phyloP scores from a whole-genome alignment of 2,888 invertebrate species.

The Aspidiotus destructor region DNA sequence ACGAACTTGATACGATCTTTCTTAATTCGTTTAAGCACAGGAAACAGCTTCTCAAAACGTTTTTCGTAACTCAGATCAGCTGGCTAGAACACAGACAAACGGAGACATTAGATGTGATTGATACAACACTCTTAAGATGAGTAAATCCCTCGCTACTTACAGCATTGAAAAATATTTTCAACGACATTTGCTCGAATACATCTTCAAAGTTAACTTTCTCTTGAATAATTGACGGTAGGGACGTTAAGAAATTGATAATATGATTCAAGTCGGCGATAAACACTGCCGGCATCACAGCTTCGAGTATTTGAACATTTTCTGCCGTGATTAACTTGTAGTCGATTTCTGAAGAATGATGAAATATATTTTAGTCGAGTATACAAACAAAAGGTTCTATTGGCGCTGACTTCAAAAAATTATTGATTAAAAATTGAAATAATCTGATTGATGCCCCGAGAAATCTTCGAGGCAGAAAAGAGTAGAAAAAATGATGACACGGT shows the following conservation, averaged over 20 bases:
- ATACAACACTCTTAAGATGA: no score
- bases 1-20: neutral
- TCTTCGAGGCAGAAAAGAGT: no score
- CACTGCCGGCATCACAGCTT: conserved; percentile 20
- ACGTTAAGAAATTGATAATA: conserved; percentile 17
- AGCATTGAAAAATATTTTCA: conserved; percentile 20
- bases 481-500: no score
- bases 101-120: no score
- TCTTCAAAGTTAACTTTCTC: neutral
- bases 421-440: no score
- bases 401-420: no score
- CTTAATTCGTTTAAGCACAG: conserved; percentile 8
- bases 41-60: conserved; percentile 4
- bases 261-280: conserved; percentile 9
- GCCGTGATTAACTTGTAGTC: conserved; percentile 22
- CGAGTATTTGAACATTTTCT: conserved; percentile 13
- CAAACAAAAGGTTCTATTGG: no score
- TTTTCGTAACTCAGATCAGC: neutral
- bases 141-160: neutral
- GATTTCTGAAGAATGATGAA: conserved; percentile 2
- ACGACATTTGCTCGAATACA: conserved; percentile 14
- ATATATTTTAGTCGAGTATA: no score
- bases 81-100: conserved; percentile 13
- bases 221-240: conserved; percentile 12
- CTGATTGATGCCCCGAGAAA: no score